Conservation (phyloP, 2,797 vertebrate genomes). For the Danio albolineatus region DNA sequence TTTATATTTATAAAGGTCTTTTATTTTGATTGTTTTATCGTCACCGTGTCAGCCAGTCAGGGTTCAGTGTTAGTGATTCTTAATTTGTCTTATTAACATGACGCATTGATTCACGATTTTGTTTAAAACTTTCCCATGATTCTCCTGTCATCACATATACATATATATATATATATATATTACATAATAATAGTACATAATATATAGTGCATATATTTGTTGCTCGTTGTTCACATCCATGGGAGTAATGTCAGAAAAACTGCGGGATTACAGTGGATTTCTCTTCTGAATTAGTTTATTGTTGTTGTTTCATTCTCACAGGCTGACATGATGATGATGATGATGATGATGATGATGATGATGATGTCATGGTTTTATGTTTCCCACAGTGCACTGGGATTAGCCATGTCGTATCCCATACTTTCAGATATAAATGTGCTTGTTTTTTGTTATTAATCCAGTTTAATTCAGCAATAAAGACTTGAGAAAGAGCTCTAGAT, state of each 20-base stretch:
- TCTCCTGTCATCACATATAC: neutral
- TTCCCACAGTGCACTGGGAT: conserved; percentile 35
- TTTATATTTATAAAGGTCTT: no score
- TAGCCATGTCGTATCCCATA: neutral
- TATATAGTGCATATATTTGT: neutral
- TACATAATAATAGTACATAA: no score
- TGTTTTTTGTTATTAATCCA: neutral
- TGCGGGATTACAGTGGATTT: neutral
- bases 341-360: neutral
- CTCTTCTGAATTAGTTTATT: neutral
- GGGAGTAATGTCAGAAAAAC: neutral
- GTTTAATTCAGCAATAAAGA: conserved; percentile 10
- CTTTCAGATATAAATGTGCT: neutral
- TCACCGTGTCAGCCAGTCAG: no score
- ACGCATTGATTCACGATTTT: neutral
- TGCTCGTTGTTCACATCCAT: neutral
- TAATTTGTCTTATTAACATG: neutral
- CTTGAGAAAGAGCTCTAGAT: neutral
- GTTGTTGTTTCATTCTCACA: neutral
- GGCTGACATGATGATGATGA: no score
- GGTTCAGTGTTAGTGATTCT: neutral
- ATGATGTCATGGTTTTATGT: neutral
- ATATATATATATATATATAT: no score
- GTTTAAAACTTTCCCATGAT: neutral
- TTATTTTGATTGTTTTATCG: no score